phyloP scores from a whole-genome alignment of 2,888 invertebrate species.

The Neuroscelio doddi region DNA sequence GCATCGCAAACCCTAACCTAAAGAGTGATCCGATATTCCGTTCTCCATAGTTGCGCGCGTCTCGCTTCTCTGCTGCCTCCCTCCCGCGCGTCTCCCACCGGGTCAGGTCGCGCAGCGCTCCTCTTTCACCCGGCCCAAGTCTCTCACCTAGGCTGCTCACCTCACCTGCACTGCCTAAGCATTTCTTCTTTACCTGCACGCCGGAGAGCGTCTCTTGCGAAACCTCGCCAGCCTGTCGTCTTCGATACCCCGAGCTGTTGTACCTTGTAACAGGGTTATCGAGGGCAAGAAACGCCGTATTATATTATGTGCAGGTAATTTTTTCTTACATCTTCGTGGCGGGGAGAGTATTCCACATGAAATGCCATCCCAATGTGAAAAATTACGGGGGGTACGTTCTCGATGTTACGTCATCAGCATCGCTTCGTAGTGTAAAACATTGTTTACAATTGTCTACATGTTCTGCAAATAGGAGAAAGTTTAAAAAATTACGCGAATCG shows the following conservation, averaged over 20 bases:
- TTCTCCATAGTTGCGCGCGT: constrained; percentile 50
- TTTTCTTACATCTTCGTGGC: constrained; percentile 9
- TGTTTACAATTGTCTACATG: too few species aligned
- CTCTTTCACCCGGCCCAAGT: constrained; percentile 55
- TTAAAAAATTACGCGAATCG: too few species aligned
- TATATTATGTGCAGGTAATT: constrained; percentile 27
- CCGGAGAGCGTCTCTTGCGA: constrained; percentile 60
- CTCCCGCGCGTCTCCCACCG: constrained; percentile 48
- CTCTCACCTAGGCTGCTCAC: constrained; percentile 47
- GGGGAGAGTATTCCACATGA: background rate
- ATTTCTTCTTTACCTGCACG: constrained; percentile 62
- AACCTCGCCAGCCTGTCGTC: constrained; percentile 54
- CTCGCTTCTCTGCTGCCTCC: constrained; percentile 45
- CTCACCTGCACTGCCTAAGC: constrained; percentile 60
- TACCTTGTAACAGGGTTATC: constrained; percentile 45
- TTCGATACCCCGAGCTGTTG: constrained; percentile 24
- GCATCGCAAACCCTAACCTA: constrained; percentile 67
- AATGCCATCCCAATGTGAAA: background rate
- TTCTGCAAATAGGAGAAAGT: too few species aligned
- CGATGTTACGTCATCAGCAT: background rate
- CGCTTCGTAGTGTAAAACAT: too few species aligned
- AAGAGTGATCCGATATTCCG: constrained; percentile 68
- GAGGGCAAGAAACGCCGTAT: constrained; percentile 38
- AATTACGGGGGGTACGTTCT: constrained; percentile 1
- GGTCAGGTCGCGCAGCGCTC: constrained; percentile 56